Evolutionary conservation across 2,113 vertebrate genomes (phyloP), one percentile per base, ranked within the genome.

Genomic region (Athene cunicularia): DNA sequence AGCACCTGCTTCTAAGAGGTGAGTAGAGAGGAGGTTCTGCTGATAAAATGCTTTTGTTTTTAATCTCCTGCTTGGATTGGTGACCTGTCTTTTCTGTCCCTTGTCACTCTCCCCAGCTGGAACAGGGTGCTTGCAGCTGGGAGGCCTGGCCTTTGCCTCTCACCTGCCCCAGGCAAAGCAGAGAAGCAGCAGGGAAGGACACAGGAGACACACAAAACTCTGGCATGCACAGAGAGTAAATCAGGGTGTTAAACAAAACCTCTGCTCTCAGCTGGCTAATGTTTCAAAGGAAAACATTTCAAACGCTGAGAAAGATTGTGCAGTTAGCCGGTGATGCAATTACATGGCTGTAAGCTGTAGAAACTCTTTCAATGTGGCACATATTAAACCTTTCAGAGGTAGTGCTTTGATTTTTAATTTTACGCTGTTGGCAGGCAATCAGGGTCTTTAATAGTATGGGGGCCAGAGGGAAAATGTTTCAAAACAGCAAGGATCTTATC

Each of bases 371-470:
- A 94, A n/a, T 95, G 93, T 96, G 95, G 96, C 97, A 97, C 64
- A 84, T 97, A 97, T 97, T 97, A 98, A 98, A 98, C 97, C 97
- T 98, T 98, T 97, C 98, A 93, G 96, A 98, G 97, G 98, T 96
- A 97, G 79, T 64, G 83, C 98, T 98, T 98, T 98, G 98, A 98
- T 98, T 98, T 98, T 98, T 98, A 98, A 98, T 98, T 98, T 98
- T 98, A 98, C 23, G 39, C 97, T 98, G 96, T 98, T 98, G 98
- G 97, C 97, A 98, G 97, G 96, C 97, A 98, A 97, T 97, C 97
- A 97, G 97, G 95, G 97, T 97, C 98, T 98, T 98, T 98, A 98
- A 98, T 98, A 98, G 98, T 98, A 95, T 84, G 93, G 97, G 97
- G 97, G 97, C 98, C 98, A 98, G 98, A 98, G 98, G 98, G 98